Evolutionary conservation across 2,797 vertebrate genomes (phyloP).

Genomic region (Esox masquinongy): DNA sequence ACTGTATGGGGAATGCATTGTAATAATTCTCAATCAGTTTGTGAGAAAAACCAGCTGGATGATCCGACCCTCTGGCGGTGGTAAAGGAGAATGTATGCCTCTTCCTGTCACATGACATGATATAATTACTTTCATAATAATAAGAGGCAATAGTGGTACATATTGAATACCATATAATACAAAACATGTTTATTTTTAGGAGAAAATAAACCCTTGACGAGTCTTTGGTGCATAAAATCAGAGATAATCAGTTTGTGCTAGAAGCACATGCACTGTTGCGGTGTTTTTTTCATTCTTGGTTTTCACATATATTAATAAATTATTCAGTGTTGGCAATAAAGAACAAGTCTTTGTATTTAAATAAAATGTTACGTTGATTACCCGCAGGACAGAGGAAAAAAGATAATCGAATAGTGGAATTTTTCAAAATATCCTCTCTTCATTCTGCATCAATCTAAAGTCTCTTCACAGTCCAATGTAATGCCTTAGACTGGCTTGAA

Average conservation of each 20-base stretch:
- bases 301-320: conserved; percentile 10
- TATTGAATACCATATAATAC: conserved; percentile 9
- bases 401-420: conserved; percentile 6
- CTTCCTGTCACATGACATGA: conserved; percentile 5
- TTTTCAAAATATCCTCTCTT: neutral
- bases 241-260: conserved; percentile 18
- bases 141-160: conserved; percentile 8
- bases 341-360: neutral
- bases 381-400: conserved; percentile 19
- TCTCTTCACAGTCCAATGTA: neutral
- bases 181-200: conserved; percentile 14
- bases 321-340: conserved; percentile 25
- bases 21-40: neutral
- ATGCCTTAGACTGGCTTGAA: neutral
- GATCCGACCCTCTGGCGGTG: neutral
- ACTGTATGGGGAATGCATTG: neutral
- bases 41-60: neutral
- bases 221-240: conserved; percentile 59
- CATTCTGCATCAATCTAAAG: neutral
- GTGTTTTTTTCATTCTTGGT: conserved; percentile 15
- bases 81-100: neutral
- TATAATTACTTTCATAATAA: conserved; percentile 8
- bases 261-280: conserved; percentile 19
- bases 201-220: conserved; percentile 33
- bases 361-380: conserved; percentile 12